Evolutionary conservation across 1,140 invertebrate genomes (phyloP).

Genomic region (Drosophila nigrodunni): DNA sequence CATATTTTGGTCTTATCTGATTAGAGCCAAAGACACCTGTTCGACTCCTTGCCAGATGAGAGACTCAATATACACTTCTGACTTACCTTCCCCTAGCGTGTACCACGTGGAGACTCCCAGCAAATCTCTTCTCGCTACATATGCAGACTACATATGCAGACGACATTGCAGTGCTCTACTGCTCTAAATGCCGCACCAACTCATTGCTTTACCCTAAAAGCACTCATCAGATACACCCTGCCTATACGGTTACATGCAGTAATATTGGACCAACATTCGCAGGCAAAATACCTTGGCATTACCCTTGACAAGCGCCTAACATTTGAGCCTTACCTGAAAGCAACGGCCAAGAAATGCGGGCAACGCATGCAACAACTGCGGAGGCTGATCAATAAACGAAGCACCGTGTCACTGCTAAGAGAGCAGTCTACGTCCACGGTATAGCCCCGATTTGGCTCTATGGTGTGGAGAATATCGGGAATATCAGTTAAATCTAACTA

Average conservation of each 20-base stretch:
- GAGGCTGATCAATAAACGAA: too few species aligned
- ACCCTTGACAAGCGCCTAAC: constrained; percentile 9
- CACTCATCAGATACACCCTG: constrained; percentile 17
- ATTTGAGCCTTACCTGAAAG: neutral
- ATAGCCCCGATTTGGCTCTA: neutral
- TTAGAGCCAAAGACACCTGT: neutral
- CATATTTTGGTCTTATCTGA: neutral
- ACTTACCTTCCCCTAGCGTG: constrained; percentile 20
- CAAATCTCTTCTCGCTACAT: constrained; percentile 26
- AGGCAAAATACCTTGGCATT: constrained; percentile 5
- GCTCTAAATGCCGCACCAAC: neutral
- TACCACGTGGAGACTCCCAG: constrained; percentile 23
- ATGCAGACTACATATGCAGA: constrained; percentile 9
- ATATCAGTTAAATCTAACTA: too few species aligned
- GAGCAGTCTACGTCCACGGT: too few species aligned
- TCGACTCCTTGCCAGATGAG: neutral
- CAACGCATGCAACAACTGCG: too few species aligned
- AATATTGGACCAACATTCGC: neutral
- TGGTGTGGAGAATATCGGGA: too few species aligned
- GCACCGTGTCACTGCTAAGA: too few species aligned
- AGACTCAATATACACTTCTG: constrained; percentile 25
- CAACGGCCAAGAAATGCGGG: too few species aligned
- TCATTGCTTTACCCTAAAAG: neutral
- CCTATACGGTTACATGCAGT: neutral
- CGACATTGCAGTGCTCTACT: neutral